A percentile compares a stretch with the other conserved stretches of the same genome.
These are phyloP conservation scores for Semicossyphus pulcher DNA, from an alignment of 2,113 vertebrate genomes.

Conservation along the genomic window DNA sequence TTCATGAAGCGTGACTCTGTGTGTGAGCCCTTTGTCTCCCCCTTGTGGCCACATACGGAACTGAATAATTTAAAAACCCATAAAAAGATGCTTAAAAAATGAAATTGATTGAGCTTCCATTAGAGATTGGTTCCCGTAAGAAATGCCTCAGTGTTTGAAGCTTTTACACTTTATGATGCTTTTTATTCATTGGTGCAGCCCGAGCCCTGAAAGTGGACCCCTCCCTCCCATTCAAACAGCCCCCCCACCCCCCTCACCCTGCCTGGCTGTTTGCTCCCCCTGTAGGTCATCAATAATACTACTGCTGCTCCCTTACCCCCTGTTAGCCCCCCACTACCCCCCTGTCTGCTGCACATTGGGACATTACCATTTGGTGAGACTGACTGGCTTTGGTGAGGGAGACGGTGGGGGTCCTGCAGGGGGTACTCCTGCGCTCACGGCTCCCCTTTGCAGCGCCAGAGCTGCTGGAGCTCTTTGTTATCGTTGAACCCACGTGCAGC, in stretches of 20 bases:
- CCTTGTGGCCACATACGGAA: conserved; percentile 43
- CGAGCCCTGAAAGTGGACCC: background rate
- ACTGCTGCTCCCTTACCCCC: conserved; percentile 66
- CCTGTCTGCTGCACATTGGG: conserved; percentile 73
- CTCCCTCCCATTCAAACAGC: conserved; percentile 14
- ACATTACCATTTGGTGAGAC: conserved; percentile 87
- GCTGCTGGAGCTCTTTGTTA: conserved; percentile 65
- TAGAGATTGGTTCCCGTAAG: background rate
- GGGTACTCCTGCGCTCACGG: conserved; percentile 81
- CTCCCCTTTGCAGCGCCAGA: conserved; percentile 34
- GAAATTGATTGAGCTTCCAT: background rate
- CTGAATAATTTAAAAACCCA: background rate
- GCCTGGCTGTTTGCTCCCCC: conserved; percentile 56
- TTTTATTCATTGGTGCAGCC: background rate
- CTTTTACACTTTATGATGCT: background rate
- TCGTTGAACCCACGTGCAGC: conserved; percentile 57
- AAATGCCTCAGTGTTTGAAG: fast-evolving
- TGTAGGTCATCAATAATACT: conserved; percentile 60
- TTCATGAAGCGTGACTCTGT: background rate
- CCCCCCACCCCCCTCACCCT: background rate
- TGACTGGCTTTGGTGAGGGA: conserved; percentile 82
- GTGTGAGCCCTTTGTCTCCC: conserved; percentile 29
- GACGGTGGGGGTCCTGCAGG: conserved; percentile 84
- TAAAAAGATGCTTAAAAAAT: conserved; percentile 1
- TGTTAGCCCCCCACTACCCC: conserved; percentile 53